These are phyloP conservation scores for Dermatophagoides farinae DNA, from an alignment of 1,140 invertebrate species.

Conservation along the genomic window DNA sequence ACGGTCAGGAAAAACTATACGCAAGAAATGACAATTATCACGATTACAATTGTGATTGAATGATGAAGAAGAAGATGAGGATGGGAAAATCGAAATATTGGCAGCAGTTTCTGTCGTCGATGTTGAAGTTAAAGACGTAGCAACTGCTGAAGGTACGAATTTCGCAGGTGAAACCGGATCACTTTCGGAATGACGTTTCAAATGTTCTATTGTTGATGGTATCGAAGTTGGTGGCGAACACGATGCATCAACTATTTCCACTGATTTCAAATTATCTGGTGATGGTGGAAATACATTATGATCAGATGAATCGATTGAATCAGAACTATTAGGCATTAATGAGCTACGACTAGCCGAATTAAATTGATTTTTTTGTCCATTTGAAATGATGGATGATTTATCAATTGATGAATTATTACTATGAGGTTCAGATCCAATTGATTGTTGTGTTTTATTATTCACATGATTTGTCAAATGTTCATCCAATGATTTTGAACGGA, in stretches of 20 bases:
- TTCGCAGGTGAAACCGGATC: too few species aligned
- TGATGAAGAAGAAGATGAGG: not conserved
- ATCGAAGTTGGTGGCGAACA: not conserved
- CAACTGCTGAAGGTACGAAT: not conserved
- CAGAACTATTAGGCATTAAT: not conserved
- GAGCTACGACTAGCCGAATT: not conserved
- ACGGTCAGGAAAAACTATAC: conserved; percentile 68
- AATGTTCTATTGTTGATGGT: not conserved
- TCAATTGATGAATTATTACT: not conserved
- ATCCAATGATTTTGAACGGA: not conserved
- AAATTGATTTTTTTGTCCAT: not conserved
- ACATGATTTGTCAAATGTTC: not conserved
- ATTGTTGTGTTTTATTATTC: not conserved
- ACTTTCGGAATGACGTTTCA: not conserved
- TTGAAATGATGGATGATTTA: not conserved
- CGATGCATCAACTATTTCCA: not conserved
- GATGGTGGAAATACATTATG: not conserved
- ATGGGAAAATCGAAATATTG: not conserved
- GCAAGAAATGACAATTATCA: conserved; percentile 37
- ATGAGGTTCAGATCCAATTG: not conserved
- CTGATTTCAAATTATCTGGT: not conserved
- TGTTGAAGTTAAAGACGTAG: not conserved
- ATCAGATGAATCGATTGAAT: not conserved
- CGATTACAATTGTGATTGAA: conserved; percentile 13
- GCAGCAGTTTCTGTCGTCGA: too few species aligned